Evolutionary conservation across 2,888 invertebrate genomes (phyloP).

Genomic region (Nymphalis polychloros): DNA sequence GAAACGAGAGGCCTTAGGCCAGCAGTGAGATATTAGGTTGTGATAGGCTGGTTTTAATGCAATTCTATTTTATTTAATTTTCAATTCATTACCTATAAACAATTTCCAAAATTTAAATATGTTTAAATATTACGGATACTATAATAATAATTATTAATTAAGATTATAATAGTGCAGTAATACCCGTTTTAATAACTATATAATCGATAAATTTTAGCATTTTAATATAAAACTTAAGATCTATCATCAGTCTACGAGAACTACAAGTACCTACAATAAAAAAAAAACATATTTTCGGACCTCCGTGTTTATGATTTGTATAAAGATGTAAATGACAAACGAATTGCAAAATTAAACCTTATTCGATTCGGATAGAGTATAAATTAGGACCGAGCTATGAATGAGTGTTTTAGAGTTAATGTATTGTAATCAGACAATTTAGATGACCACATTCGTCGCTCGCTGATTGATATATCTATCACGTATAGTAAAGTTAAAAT

Average conservation of each 20-base stretch:
- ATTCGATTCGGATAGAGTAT: background rate
- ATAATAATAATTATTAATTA: no score
- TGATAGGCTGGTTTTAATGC: no score
- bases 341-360: slow-evolving; percentile 1
- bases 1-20: no score
- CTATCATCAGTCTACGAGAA: background rate
- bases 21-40: no score
- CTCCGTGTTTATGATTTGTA: slow-evolving; percentile 14
- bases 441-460: slow-evolving; percentile 34
- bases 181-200: no score
- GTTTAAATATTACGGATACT: no score
- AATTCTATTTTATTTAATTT: no score
- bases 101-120: no score
- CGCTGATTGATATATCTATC: slow-evolving; percentile 44
- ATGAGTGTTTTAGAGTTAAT: slow-evolving; percentile 20
- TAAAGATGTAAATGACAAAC: background rate
- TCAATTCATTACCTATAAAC: no score
- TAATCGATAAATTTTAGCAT: no score
- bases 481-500: slow-evolving; percentile 40
- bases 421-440: slow-evolving; percentile 42
- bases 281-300: slow-evolving; percentile 1
- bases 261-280: background rate
- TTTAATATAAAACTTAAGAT: no score
- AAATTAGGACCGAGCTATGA: background rate
- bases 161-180: no score